phyloP scores from a whole-genome alignment of 2,113 vertebrate species.

The Taxidea taxus region DNA sequence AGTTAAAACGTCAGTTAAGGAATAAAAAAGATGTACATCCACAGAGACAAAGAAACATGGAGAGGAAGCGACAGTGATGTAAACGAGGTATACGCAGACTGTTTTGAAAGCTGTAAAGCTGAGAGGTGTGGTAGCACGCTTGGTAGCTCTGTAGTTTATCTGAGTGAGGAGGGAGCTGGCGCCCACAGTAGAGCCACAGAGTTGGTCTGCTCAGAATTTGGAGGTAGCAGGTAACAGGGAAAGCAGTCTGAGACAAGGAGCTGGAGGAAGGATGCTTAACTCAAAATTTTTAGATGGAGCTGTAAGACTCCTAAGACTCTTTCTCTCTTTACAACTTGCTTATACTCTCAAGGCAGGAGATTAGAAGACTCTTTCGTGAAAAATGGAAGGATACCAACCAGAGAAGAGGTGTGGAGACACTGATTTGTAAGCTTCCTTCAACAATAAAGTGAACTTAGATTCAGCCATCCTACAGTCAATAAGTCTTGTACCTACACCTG shows the following conservation, averaged over 20 bases:
- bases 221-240: neutral
- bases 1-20: conserved; percentile 10
- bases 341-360: neutral
- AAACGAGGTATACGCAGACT: neutral
- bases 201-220: neutral
- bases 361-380: neutral
- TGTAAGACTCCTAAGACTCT: neutral
- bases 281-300: neutral
- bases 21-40: neutral
- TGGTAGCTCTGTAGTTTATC: neutral
- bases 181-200: neutral
- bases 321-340: neutral
- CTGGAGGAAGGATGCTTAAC: neutral
- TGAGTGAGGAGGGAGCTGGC: neutral
- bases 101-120: neutral
- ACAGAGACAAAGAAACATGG: neutral
- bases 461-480: neutral
- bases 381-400: neutral
- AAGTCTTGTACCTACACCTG: neutral
- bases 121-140: neutral
- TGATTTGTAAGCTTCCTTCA: neutral
- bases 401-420: neutral
- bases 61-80: neutral
- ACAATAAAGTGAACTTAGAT: neutral
- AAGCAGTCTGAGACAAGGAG: neutral